Conservation (phyloP, 2,113 vertebrate species). For the Perca schrenkii region DNA sequence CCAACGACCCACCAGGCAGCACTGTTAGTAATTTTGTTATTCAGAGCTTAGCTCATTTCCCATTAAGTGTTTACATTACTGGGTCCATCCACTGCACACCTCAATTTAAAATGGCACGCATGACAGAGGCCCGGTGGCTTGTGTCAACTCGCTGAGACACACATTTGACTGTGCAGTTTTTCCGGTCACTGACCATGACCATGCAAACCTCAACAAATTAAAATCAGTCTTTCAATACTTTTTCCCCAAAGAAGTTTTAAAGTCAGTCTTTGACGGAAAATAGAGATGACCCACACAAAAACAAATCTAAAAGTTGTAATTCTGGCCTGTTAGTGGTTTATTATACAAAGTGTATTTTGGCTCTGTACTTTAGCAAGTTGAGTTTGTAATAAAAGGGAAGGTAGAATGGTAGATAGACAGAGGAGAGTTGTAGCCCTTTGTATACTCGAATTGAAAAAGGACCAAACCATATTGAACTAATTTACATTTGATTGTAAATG, state of each 20-base stretch:
- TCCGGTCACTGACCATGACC: constrained; percentile 52
- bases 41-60: constrained; percentile 48
- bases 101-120: constrained; percentile 43
- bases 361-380: neutral
- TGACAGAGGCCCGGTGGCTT: constrained; percentile 38
- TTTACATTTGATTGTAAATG: neutral
- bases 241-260: neutral
- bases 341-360: neutral
- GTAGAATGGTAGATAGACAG: no score
- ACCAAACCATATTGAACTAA: neutral
- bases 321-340: neutral
- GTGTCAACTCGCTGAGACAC: constrained; percentile 38
- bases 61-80: constrained; percentile 52
- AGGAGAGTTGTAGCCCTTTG: neutral
- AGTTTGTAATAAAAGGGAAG: neutral
- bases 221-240: constrained; percentile 21
- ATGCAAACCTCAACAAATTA: constrained; percentile 46
- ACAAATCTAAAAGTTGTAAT: neutral
- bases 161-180: constrained; percentile 59
- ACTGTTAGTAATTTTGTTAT: constrained; percentile 14
- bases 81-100: constrained; percentile 17
- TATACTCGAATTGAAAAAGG: neutral
- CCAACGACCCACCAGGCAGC: neutral
- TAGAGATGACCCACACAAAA: neutral
- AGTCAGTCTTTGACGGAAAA: neutral